Evolutionary conservation across 2,797 vertebrate species (phyloP).

Genomic region (Gambelia wislizenii): DNA sequence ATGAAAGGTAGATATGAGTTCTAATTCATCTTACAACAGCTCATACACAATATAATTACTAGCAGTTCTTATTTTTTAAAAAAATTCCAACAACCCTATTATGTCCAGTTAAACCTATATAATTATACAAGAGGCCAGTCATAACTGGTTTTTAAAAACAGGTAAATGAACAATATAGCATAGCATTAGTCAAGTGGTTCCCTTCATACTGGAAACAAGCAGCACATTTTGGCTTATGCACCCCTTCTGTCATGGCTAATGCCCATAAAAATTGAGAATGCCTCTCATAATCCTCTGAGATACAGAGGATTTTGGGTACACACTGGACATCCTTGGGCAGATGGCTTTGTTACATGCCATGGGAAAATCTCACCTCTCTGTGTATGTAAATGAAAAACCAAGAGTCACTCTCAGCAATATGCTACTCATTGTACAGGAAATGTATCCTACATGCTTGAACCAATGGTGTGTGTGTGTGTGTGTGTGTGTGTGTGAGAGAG

Average conservation of each 20-base stretch:
- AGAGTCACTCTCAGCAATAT: neutral
- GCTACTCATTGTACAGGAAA: neutral
- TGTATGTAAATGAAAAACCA: neutral
- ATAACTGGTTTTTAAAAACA: neutral
- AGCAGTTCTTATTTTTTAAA: neutral
- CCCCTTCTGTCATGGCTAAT: neutral
- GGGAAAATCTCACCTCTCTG: neutral
- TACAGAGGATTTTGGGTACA: neutral
- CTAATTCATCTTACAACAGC: neutral
- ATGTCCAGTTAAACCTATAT: neutral
- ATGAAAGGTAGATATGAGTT: neutral
- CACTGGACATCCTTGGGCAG: neutral
- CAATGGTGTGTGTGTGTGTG: neutral
- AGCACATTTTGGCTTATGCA: neutral
- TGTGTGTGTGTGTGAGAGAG: neutral
- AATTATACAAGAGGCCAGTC: neutral
- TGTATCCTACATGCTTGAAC: constrained; percentile 9
- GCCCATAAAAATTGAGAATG: neutral
- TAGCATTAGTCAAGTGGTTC: neutral
- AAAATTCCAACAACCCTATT: no score
- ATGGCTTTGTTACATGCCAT: neutral
- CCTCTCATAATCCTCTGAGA: constrained; percentile 1
- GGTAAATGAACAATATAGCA: neutral
- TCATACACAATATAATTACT: neutral
- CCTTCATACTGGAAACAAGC: neutral